phyloP scores from a whole-genome alignment of 1,140 invertebrate species.

The Caenorhabditis brenneri region DNA sequence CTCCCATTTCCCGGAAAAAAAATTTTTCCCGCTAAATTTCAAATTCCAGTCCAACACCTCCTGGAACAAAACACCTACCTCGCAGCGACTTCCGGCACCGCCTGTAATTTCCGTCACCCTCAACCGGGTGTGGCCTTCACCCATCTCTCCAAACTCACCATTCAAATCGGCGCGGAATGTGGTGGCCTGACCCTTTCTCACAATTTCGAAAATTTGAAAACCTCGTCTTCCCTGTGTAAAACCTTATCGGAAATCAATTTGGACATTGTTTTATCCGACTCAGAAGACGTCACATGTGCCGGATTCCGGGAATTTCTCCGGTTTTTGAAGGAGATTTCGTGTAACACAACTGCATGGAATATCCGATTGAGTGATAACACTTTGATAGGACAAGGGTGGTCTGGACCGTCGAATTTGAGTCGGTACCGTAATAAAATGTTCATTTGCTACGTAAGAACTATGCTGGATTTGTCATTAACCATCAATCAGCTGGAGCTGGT shows the following conservation, averaged over 20 bases:
- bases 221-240: neutral
- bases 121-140: neutral
- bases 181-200: conserved; percentile 25
- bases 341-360: conserved; percentile 31
- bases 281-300: conserved; percentile 45
- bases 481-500: conserved; percentile 30
- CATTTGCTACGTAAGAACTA: conserved; percentile 42
- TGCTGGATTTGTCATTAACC: conserved; percentile 20
- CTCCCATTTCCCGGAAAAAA: too few relatives aligned
- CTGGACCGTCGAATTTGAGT: conserved; percentile 42
- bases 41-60: conserved; percentile 14
- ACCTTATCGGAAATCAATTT: conserved; percentile 38
- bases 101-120: conserved; percentile 20
- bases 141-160: conserved; percentile 9
- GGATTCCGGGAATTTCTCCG: conserved; percentile 45
- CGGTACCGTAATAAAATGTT: conserved; percentile 44
- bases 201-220: conserved; percentile 28
- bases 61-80: neutral
- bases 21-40: neutral
- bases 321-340: conserved; percentile 35
- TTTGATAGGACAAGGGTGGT: conserved; percentile 45
- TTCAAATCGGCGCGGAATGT: conserved; percentile 23
- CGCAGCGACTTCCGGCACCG: neutral
- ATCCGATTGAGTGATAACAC: conserved; percentile 31
- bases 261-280: conserved; percentile 4